Conservation (phyloP, 2,113 vertebrate genomes). For the Sturnira hondurensis region DNA sequence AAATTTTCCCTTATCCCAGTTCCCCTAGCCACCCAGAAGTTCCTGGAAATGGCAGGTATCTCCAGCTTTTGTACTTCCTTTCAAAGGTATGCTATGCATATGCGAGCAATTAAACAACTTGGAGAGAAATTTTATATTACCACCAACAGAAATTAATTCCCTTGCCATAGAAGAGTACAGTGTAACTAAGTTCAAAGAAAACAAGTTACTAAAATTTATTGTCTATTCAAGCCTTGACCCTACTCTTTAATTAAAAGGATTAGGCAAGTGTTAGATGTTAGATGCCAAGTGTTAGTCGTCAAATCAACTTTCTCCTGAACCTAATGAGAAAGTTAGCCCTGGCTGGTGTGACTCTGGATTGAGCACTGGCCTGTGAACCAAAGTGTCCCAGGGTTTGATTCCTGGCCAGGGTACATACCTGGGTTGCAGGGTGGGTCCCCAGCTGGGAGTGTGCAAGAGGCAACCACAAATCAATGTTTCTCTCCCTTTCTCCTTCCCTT, state of each 20-base stretch:
- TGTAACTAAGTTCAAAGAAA: not conserved
- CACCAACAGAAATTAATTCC: not conserved
- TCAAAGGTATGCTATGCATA: not conserved
- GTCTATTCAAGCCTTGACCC: not conserved
- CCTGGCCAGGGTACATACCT: no score
- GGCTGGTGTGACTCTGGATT: no score
- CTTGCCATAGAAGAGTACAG: not conserved
- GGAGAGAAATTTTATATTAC: not conserved
- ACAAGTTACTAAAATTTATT: not conserved
- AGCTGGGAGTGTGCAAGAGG: no score
- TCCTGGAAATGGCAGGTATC: not conserved
- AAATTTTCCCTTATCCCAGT: not conserved
- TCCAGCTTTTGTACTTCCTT: not conserved
- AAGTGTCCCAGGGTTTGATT: no score
- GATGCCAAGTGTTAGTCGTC: not conserved
- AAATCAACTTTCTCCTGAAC: not conserved
- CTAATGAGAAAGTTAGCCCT: not conserved
- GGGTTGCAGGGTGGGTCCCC: no score
- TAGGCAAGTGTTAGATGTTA: not conserved
- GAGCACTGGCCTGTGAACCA: no score
- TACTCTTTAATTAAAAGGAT: not conserved
- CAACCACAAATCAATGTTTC: no score
- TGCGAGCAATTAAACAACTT: not conserved
- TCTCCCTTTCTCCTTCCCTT: no score
- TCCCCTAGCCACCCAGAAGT: not conserved